Evolutionary conservation across 1,140 invertebrate genomes (phyloP), one percentile per base, ranked within the genome.

Genomic region (Bombus waltoni): DNA sequence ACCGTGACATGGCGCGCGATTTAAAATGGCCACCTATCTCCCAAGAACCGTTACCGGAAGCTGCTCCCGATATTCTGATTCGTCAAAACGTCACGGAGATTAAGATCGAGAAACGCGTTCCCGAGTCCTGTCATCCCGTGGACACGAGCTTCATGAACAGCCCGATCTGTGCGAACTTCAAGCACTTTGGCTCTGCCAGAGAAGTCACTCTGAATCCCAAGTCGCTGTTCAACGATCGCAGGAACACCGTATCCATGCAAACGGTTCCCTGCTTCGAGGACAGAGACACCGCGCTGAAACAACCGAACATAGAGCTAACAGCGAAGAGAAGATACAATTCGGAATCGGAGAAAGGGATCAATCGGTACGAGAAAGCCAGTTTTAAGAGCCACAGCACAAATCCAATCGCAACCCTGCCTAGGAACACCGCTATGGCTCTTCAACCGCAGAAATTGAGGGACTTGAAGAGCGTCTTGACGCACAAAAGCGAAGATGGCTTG

Each of bases 1-100:
- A 97, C 83, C 92, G 95, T 22, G 95, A 96, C 66, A 91, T 97
- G 81, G 92, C 95, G n/a, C 89, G 93, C 25, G 96, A 96, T 88
- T 89, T 91, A 0, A 96, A 96, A 77, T 97, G 97, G 97, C 97
- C 97, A 15, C 95, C 96, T 1, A 87, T 95, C 5, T 93, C 93
- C 0, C 91, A 93, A 13, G 94, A 95, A 59, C 94, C 94, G 1
- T 47, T 94, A 5, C 94, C 94, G 0, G 95, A 95, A 83, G 88
- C 91, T 1, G 87, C 91, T 0, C 93, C 94, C 0, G 93, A 94
- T 59, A 89, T 94, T 11, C 79, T 94, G 0, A 93, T 94, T 4
- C 90, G 94, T 0, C 94, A 94, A 53, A 95, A 94, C 68, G 93
- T 95, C 0, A 95, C 94, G 0, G 94, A 95, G 72, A 94, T 95